These are phyloP conservation scores for Sebastes dallii DNA, from an alignment of 2,797 vertebrate genomes.

Conservation along the genomic window DNA sequence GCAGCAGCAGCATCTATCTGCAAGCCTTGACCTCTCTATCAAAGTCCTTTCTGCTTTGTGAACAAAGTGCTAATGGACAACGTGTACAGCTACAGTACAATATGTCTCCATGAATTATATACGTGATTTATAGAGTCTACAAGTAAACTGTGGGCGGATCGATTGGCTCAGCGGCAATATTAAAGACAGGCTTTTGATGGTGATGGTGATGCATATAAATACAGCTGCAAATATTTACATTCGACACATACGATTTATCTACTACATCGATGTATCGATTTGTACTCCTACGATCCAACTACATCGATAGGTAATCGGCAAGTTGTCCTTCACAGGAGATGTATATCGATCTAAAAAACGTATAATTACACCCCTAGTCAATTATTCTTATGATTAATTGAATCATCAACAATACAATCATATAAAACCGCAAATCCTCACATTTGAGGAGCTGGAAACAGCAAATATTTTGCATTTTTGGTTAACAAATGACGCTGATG, in stretches of 20 bases:
- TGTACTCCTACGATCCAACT: no score
- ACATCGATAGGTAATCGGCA: no score
- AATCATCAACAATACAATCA: background rate
- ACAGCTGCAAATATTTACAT: no score
- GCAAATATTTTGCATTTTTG: background rate
- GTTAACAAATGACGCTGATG: background rate
- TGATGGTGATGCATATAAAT: background rate
- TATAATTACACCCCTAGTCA: no score
- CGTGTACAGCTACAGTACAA: background rate
- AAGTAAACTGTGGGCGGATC: background rate
- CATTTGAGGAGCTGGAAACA: background rate
- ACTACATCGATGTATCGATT: no score
- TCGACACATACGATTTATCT: no score
- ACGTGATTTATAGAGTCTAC: background rate
- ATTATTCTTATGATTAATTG: no score
- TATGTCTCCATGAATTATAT: slow-evolving; percentile 12
- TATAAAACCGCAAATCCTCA: background rate
- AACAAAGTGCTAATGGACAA: background rate
- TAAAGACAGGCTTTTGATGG: background rate
- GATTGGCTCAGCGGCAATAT: background rate
- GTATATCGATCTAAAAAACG: no score
- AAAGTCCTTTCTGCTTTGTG: background rate
- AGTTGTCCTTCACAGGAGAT: no score
- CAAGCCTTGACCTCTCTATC: slow-evolving; percentile 3
- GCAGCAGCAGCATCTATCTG: background rate